Evolutionary conservation across 1,140 invertebrate species (phyloP).

Genomic region (Drosophila kanapiae): DNA sequence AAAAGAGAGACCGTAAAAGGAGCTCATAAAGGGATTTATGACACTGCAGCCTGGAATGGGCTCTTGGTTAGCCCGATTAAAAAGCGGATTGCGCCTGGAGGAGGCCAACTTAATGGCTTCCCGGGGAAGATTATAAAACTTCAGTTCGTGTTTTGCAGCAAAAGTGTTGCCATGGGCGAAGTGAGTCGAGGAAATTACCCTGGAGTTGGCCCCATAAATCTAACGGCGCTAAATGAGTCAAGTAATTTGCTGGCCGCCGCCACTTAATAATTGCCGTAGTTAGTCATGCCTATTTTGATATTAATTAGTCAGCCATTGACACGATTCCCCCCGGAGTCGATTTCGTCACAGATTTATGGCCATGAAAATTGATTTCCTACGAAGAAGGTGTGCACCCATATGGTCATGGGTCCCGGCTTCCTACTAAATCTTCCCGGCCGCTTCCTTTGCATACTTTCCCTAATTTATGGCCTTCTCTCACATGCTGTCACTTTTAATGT

Average conservation of each 20-base stretch:
- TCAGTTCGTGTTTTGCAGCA: slow-evolving; percentile 1
- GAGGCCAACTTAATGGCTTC: slow-evolving; percentile 56
- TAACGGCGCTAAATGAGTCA: slow-evolving; percentile 33
- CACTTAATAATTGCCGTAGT: slow-evolving; percentile 58
- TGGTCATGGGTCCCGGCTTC: slow-evolving; percentile 63
- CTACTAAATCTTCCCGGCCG: slow-evolving; percentile 61
- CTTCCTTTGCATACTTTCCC: slow-evolving; percentile 52
- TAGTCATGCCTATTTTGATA: slow-evolving; percentile 76
- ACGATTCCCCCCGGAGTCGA: slow-evolving; percentile 25
- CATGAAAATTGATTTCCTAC: slow-evolving; percentile 62
- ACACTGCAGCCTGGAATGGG: slow-evolving; percentile 63
- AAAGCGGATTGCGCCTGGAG: slow-evolving; percentile 56
- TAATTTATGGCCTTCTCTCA: slow-evolving; percentile 83
- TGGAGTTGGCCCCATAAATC: slow-evolving; percentile 38
- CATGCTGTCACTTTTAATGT: slow-evolving; percentile 83
- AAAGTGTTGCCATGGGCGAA: slow-evolving; percentile 21
- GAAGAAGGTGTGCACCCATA: slow-evolving; percentile 74
- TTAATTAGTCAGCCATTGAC: slow-evolving; percentile 68
- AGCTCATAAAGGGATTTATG: slow-evolving; percentile 80
- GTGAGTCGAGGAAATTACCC: slow-evolving; percentile 16
- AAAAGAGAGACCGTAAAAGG: slow-evolving; percentile 35
- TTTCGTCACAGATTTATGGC: slow-evolving; percentile 67
- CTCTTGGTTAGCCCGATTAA: slow-evolving; percentile 78
- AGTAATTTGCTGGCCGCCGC: slow-evolving; percentile 28
- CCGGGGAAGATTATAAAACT: slow-evolving; percentile 26